Conservation (phyloP, 2,888 invertebrate genomes). For the Apamea anceps region DNA sequence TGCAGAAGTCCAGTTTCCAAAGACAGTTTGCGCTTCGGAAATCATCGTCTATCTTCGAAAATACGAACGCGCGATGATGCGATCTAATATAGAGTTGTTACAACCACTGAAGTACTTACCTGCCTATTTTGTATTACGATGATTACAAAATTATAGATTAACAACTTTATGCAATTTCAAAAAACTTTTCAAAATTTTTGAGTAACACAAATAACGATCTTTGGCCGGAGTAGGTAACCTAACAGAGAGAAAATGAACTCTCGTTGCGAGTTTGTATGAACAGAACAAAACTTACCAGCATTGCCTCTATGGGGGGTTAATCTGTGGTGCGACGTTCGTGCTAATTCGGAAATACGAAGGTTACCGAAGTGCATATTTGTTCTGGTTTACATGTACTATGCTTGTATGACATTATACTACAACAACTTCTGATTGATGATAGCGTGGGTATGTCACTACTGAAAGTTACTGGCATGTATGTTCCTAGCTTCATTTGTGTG, state of each 20-base stretch:
- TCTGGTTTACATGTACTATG: background rate
- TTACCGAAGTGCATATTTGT: background rate
- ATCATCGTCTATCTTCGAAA: background rate
- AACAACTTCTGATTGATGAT: background rate
- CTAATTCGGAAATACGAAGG: background rate
- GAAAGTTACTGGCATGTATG: background rate
- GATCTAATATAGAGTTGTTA: constrained; percentile 1
- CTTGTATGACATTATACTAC: background rate
- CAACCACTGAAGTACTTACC: background rate
- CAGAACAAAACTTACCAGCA: background rate
- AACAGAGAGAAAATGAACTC: background rate
- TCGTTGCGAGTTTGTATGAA: background rate
- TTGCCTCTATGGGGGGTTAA: background rate
- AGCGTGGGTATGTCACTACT: background rate
- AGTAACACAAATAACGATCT: background rate
- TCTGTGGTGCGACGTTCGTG: background rate
- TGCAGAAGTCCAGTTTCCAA: background rate
- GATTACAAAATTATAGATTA: background rate
- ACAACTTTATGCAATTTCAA: background rate
- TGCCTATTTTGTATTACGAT: background rate
- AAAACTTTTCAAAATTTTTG: background rate
- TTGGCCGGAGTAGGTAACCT: background rate
- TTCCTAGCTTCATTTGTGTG: background rate
- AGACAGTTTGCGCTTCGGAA: background rate
- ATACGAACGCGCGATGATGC: background rate